A percentile compares a stretch with the other conserved stretches of the same genome.
Conservation (phyloP, 2,888 invertebrate species). For the Paralinhomoeus sp. region DNA sequence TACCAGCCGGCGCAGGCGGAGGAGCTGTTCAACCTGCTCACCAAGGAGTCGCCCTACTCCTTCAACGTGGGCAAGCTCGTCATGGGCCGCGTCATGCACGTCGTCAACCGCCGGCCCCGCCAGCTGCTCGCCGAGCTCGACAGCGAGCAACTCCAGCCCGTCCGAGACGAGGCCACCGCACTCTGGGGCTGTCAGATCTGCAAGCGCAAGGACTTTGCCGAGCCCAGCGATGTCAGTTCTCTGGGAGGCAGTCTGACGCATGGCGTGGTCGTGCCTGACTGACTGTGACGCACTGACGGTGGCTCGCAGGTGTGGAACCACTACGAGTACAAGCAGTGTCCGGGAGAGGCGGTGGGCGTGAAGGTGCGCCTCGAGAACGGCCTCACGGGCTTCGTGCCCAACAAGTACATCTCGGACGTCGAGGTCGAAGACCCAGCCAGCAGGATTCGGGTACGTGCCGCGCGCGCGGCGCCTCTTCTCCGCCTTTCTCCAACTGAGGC, state of each 20-base stretch:
- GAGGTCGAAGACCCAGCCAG: constrained; percentile 71
- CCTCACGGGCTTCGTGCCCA: constrained; percentile 64
- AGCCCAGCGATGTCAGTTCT: background rate
- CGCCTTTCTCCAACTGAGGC: background rate
- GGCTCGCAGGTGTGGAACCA: constrained; percentile 64
- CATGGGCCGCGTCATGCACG: constrained; percentile 43
- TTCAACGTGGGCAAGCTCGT: constrained; percentile 60
- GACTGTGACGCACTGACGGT: no score
- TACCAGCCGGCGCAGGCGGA: constrained; percentile 52
- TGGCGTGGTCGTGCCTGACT: no score
- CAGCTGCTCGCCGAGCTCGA: background rate
- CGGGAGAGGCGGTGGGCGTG: constrained; percentile 80
- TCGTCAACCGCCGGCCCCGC: constrained; percentile 6
- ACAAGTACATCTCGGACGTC: constrained; percentile 74
- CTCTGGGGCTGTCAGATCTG: constrained; percentile 51
- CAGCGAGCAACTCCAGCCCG: constrained; percentile 42
- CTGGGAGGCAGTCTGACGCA: background rate
- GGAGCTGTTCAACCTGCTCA: constrained; percentile 74
- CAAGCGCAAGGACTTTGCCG: background rate
- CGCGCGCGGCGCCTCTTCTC: constrained; percentile 37
- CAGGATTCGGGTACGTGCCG: constrained; percentile 55
- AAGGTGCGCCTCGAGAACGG: constrained; percentile 71
- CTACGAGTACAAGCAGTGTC: constrained; percentile 76
- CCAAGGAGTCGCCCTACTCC: constrained; percentile 81
- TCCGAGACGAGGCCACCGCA: constrained; percentile 72